Percentiles rank a stretch among this genome's conserved stretches.
Conservation (phyloP, 92 coral and sea anemone genomes). For the Parazoanthus darwini region DNA sequence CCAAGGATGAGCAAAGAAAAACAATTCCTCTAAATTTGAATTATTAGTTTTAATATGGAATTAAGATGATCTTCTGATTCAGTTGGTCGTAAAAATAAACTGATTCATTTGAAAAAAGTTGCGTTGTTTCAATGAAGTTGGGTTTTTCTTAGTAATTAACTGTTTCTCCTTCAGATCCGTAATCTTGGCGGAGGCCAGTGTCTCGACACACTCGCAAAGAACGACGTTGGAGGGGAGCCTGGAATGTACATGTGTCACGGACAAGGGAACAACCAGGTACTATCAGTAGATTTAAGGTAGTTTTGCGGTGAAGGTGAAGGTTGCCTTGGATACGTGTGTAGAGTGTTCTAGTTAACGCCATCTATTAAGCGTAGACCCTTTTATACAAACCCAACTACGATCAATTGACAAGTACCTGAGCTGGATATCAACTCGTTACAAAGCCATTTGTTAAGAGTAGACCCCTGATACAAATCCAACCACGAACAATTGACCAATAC, state of each 20-base stretch:
- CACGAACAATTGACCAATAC: too few species aligned
- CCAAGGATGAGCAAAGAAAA: too few species aligned
- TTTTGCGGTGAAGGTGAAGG: too few species aligned
- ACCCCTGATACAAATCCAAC: too few species aligned
- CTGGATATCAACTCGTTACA: too few species aligned
- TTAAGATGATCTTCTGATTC: too few species aligned
- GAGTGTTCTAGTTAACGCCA: background rate
- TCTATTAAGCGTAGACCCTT: too few species aligned
- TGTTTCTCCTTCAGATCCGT: slow-evolving; percentile 56
- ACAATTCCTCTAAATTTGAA: too few species aligned
- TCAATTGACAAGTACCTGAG: too few species aligned
- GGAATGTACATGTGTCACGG: slow-evolving; percentile 97
- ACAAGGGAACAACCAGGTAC: slow-evolving; percentile 93
- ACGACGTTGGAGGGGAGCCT: slow-evolving; percentile 83
- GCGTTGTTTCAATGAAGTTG: background rate
- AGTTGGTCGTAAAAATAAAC: background rate
- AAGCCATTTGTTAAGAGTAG: too few species aligned
- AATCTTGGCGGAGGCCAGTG: slow-evolving; percentile 76
- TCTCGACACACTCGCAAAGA: slow-evolving; percentile 83
- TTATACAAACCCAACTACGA: background rate
- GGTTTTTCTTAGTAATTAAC: background rate
- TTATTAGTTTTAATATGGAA: too few species aligned
- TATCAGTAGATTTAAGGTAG: background rate
- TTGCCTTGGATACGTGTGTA: background rate
- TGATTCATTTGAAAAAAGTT: background rate